A percentile compares a stretch with the other conserved stretches of the same genome.
These are phyloP conservation scores for Arbacia lixula DNA, from an alignment of 53 echinoderm and acorn worm genomes.

Conservation along the genomic window DNA sequence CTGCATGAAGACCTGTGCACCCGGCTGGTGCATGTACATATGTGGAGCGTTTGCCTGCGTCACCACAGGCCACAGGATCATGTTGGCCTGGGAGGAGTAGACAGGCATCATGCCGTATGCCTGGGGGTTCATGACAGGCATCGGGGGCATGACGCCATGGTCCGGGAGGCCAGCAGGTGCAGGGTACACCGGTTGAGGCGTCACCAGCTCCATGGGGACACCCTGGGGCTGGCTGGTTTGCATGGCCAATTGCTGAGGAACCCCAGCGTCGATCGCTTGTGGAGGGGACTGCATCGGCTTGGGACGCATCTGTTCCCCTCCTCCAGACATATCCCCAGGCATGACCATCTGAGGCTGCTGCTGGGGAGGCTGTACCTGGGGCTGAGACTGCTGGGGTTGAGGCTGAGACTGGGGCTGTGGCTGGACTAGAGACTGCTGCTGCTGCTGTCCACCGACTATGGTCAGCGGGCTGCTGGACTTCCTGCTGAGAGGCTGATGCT, in stretches of 20 bases:
- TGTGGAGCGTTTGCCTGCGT: conserved; percentile 36
- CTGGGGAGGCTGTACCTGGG: neutral
- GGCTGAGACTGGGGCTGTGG: conserved; percentile 11
- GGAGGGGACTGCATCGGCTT: conserved; percentile 17
- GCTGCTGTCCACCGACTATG: conserved; percentile 2
- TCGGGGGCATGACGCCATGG: conserved; percentile 17
- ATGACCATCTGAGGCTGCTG: neutral
- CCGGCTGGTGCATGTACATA: conserved; percentile 41
- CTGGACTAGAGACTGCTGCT: too few relatives aligned
- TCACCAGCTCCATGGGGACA: conserved; percentile 38
- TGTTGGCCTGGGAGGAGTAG: neutral
- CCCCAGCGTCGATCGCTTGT: neutral
- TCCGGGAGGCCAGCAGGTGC: conserved; percentile 9
- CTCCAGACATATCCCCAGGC: neutral
- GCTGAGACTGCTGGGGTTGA: conserved; percentile 19
- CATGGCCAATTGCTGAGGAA: neutral
- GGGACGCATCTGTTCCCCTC: neutral
- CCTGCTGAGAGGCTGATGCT: conserved; percentile 43
- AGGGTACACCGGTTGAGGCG: conserved; percentile 69
- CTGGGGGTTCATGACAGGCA: conserved; percentile 23
- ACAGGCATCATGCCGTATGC: conserved; percentile 28
- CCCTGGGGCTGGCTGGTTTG: neutral
- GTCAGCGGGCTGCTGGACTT: conserved; percentile 40
- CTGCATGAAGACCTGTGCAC: conserved; percentile 23
- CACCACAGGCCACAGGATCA: conserved; percentile 13